These are phyloP conservation scores for Cervus canadensis DNA, from an alignment of 2,113 vertebrate species.

Conservation along the genomic window DNA sequence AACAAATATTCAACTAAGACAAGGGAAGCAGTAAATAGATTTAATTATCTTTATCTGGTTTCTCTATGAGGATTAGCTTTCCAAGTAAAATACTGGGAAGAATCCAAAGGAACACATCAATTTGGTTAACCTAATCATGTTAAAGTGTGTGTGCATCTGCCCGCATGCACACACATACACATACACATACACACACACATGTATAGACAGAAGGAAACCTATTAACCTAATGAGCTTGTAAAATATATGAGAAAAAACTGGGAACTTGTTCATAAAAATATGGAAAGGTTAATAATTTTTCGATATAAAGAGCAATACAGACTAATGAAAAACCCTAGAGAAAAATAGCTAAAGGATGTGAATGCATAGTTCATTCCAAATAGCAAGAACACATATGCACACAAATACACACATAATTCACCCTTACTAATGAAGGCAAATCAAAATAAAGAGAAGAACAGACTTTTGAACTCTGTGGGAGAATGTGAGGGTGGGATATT, in stretches of 20 bases:
- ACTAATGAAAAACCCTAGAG: background rate
- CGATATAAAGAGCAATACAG: background rate
- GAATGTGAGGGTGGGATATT: too few species aligned
- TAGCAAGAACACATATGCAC: background rate
- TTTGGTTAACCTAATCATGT: background rate
- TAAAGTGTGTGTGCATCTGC: background rate
- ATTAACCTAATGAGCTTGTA: background rate
- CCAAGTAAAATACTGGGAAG: background rate
- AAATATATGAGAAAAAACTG: background rate
- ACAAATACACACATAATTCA: background rate
- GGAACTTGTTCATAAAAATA: background rate
- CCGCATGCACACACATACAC: background rate
- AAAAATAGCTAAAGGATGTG: background rate
- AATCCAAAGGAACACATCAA: background rate
- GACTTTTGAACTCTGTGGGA: too few species aligned
- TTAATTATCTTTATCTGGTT: background rate
- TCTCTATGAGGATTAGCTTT: background rate
- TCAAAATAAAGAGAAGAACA: background rate
- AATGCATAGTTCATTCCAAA: background rate
- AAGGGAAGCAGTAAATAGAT: background rate
- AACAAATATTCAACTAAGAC: constrained; percentile 12
- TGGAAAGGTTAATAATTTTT: background rate
- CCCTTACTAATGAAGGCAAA: background rate
- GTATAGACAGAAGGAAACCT: background rate
- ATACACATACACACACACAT: background rate